A percentile compares a stretch with the other conserved stretches of the same genome.
Conservation (phyloP, 2,113 vertebrate species). For the Engystomops pustulosus region DNA sequence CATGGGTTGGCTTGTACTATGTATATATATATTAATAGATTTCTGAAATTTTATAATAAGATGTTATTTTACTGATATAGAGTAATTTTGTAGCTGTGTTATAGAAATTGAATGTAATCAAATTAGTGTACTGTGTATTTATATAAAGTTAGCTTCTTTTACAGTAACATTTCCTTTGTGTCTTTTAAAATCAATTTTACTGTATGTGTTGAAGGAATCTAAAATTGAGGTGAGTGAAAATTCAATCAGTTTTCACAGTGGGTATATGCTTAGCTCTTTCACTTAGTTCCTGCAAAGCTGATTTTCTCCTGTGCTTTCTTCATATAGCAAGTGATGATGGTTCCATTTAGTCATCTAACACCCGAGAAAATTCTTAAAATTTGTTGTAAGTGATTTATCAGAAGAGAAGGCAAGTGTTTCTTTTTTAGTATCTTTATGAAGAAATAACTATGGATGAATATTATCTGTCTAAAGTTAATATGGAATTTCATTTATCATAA, state of each 20-base stretch:
- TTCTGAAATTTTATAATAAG: too few species aligned
- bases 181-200: constrained; percentile 45
- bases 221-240: constrained; percentile 30
- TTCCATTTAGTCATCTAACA: constrained; percentile 52
- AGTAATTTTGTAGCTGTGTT: neutral
- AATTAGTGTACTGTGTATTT: constrained; percentile 16
- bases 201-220: constrained; percentile 32
- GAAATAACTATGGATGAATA: constrained; percentile 32
- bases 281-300: constrained; percentile 49
- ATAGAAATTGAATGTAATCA: neutral
- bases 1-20: too few species aligned
- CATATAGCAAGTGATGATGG: constrained; percentile 40
- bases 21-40: too few species aligned
- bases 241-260: constrained; percentile 56
- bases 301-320: constrained; percentile 45
- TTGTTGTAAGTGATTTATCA: constrained; percentile 47
- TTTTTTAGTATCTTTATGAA: neutral
- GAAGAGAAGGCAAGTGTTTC: constrained; percentile 35
- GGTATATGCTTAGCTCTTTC: constrained; percentile 50
- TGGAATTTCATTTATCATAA: constrained; percentile 7
- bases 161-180: neutral
- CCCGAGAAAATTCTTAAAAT: constrained; percentile 49
- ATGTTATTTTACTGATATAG: too few species aligned
- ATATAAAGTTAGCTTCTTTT: neutral
- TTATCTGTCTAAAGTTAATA: constrained; percentile 18